Evolutionary conservation across 2,113 vertebrate genomes (phyloP), one percentile per base, ranked within the genome.

Genomic region (Formicarius rufipectus): DNA sequence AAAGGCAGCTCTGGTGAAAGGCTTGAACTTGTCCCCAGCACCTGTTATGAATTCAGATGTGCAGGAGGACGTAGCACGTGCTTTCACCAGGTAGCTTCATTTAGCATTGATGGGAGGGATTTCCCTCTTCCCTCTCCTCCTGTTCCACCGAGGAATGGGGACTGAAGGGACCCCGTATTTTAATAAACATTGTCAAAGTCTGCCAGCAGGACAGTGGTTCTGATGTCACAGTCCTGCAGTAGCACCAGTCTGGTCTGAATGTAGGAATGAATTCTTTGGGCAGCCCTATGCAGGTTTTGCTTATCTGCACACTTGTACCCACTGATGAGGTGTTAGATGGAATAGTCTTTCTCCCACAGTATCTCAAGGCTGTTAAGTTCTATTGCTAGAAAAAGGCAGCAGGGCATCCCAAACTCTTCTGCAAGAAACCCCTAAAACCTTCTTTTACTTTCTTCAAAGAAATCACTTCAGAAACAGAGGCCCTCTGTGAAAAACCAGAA

Each of bases 381-480:
- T 42, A 5, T 30, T 27, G 23, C 33, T 35, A 63, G 37, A 66
- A 8, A 33, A 58, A 42, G 40, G 63, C 47, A 85, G 59, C 35
- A 45, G 42, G 18, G 18, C 9, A 53, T 50, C 25, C 92, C 22
- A 60, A 74, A 77, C 9, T 60, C 16, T 76, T 27, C n/a, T 68
- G 5, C 67, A 47, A 52, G 42, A 66, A 23, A 35, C 21, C 5
- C 18, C n/a, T 28, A 28, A 45, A 62, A 44, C 8, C 25, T 50
- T 71, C 50, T 91, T 52, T 63, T 85, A 31, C 58, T 63, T 78
- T 77, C 74, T 89, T 81, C 10, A 64, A 97, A 99, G 99, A 99
- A 97, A 99, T 99, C 90, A 99, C 99, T 30, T 99, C 99, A 33
- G 99, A 99, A 97, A 99, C 99, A 1, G 99, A 99, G 83, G 98